These are phyloP conservation scores for Nephrotoma appendiculata DNA, from an alignment of 2,888 invertebrate genomes.

Conservation along the genomic window DNA sequence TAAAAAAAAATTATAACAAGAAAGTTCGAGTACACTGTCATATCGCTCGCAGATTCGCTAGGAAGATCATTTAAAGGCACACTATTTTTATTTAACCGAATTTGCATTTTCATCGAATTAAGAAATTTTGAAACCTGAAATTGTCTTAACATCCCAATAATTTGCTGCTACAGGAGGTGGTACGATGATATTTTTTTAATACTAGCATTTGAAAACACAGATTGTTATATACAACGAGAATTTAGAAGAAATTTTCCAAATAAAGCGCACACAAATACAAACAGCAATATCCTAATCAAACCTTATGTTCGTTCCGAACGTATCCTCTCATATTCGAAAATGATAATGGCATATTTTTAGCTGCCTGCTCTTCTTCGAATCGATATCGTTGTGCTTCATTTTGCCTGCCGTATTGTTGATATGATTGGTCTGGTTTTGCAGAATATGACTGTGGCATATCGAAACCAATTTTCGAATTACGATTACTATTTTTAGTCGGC, in stretches of 20 bases:
- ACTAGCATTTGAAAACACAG: not conserved
- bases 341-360: not conserved
- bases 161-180: not conserved
- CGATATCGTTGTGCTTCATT: not conserved
- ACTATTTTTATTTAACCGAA: not conserved
- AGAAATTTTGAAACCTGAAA: not conserved
- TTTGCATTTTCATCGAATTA: not conserved
- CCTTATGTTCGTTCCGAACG: not conserved
- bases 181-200: not conserved
- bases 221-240: not conserved
- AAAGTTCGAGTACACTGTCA: not conserved
- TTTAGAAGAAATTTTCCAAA: not conserved
- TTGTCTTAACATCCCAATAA: not conserved
- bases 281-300: not conserved
- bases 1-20: not conserved
- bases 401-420: not conserved
- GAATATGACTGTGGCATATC: not conserved
- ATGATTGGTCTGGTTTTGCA: not conserved
- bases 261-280: not conserved
- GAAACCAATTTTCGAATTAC: not conserved
- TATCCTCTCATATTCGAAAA: not conserved
- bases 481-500: not conserved
- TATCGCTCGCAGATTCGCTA: not conserved
- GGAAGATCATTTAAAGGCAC: not conserved
- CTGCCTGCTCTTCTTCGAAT: not conserved